Evolutionary conservation across 2,888 invertebrate species (phyloP).

Genomic region (Spialia ferax): DNA sequence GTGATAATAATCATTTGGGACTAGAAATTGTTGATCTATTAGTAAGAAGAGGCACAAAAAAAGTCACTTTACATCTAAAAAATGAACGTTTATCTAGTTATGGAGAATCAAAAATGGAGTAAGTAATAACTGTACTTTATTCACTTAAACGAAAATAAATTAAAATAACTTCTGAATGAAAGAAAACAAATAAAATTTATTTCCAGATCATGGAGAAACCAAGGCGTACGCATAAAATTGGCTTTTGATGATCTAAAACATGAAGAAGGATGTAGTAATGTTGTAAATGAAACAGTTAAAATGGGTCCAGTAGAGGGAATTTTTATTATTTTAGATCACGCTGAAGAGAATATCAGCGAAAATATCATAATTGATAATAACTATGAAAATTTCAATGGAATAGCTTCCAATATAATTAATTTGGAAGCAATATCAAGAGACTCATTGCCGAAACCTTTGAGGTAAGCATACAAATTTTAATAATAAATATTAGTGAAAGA

Average conservation of each 20-base stretch:
- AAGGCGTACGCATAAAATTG: neutral
- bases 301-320: constrained; percentile 22
- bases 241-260: neutral
- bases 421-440: constrained; percentile 18
- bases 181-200: neutral
- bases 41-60: constrained; percentile 13
- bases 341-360: neutral
- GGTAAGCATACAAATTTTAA: neutral
- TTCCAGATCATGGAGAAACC: constrained; percentile 1
- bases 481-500: too few species aligned
- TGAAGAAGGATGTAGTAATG: constrained; percentile 20
- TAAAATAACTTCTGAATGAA: neutral
- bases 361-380: neutral
- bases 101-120: constrained; percentile 19
- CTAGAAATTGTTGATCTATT: constrained; percentile 12
- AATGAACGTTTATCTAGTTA: neutral
- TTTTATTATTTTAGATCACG: constrained; percentile 1
- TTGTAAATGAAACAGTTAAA: constrained; percentile 9
- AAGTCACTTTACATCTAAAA: constrained; percentile 8
- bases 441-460: neutral
- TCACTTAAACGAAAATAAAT: neutral
- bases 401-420: neutral
- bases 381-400: neutral
- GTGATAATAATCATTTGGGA: constrained; percentile 6
- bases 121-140: neutral